Base-by-base conservation (phyloP, 1,140 invertebrate genomes). In the Heliconius congener region DNA sequence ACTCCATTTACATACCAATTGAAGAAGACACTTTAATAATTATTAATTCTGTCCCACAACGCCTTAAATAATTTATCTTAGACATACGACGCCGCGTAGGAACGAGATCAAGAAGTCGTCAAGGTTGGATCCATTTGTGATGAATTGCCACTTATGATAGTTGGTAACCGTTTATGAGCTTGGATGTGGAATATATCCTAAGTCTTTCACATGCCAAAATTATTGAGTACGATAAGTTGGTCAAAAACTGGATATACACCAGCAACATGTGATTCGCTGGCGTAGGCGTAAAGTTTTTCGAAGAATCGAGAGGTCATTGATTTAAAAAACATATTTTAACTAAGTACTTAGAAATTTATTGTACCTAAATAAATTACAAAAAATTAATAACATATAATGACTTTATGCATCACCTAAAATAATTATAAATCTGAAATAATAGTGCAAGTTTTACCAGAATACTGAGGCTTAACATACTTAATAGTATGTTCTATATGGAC, bases 51-150 rank as follows among this genome's bases (percentile, higher is more conserved):
- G 57, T 60, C 74, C 76, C 80, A 72, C 73, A 19, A 81, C 80
- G 66, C 50, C 71, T 80, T 73, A 55, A 76, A 87, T 88, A 90
- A 92, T 92, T 89, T 79, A 85, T 85, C 82, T 84, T 82, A 83
- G 84, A 89, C 87, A 89, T 81, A 86, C 84, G 85, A 91, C 88
- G 90, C 84, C 81, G 89, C 90, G 90, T 89, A 92, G 90, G 87
- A 92, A 90, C 89, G 87, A 86, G 87, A 92, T 90, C 89, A 92
- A 93, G 89, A 90, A 90, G 90, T 88, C 85, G 87, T 85, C 91
- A 94, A 94, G 92, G 93, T 86, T 91, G 85, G 87, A 94, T 91
- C 91, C 87, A 94, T 94, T 93, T 91, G 83, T 89, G 86, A 93
- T 87, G 86, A 89, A 92, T 91, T 91, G 88, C 86, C 88, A 86